phyloP scores from a whole-genome alignment of 2,113 vertebrate genomes.

The Sigmodon hispidus region DNA sequence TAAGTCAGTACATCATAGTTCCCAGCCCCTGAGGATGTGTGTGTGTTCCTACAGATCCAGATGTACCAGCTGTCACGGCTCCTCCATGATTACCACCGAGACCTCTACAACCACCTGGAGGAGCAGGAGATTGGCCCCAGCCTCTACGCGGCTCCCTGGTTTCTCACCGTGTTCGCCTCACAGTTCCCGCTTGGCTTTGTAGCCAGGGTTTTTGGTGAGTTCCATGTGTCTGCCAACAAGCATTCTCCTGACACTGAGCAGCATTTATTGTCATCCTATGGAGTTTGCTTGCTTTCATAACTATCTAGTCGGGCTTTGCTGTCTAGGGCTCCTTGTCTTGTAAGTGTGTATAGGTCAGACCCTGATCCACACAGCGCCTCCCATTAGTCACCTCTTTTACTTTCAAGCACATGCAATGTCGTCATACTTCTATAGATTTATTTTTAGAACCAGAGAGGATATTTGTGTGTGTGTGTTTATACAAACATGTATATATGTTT shows the following conservation, averaged over 20 bases:
- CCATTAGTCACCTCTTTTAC: neutral
- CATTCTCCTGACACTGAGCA: neutral
- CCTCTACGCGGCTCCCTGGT: constrained; percentile 91
- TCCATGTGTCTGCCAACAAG: neutral
- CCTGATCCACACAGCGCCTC: neutral
- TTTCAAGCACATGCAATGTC: neutral
- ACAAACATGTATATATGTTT: no score
- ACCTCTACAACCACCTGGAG: constrained; percentile 89
- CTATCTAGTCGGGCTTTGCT: neutral
- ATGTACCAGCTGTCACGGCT: constrained; percentile 92
- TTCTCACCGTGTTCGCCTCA: constrained; percentile 90
- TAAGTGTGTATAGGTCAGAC: neutral
- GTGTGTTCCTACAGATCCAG: constrained; percentile 85
- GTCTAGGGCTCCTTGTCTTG: neutral
- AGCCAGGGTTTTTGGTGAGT: constrained; percentile 90
- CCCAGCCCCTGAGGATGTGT: neutral
- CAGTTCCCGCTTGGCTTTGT: constrained; percentile 91
- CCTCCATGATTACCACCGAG: constrained; percentile 90
- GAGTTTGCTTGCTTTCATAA: neutral
- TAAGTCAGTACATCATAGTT: fast-evolving
- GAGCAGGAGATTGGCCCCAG: constrained; percentile 90
- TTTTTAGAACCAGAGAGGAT: constrained; percentile 9
- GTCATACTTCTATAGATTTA: neutral
- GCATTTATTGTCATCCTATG: fast-evolving
- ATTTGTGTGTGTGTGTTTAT: neutral